Evolutionary conservation across 2,888 invertebrate species (phyloP), one percentile per base, ranked within the genome.

Genomic region (Clepsis dumicolana): DNA sequence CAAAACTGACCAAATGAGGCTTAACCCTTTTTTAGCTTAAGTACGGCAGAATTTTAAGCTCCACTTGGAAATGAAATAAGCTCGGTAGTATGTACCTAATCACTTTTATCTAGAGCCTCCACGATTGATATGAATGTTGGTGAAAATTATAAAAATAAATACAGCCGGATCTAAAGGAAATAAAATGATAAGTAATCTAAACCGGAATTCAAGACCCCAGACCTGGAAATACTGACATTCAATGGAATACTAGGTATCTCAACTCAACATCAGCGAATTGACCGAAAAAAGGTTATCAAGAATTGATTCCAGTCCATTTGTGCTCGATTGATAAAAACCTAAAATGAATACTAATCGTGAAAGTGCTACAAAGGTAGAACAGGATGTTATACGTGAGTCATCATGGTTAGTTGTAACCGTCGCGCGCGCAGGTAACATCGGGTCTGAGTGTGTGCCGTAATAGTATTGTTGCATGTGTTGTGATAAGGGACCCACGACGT

Each of bases 401-500:
- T 91, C 89, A 91, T 76, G 73, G 76, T 74, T 77, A 74, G 82
- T 80, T 80, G 86, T 84, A 86, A 84, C 85, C 87, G 80, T 81
- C 87, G 88, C 89, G 84, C 87, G 89, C 90, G 88, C 89, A 89
- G 90, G 91, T 90, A 90, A 80, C 82, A 81, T 87, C 87, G 81
- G 85, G 80, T 80, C 80, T 80, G 57, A 56, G 75, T 77, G 78
- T 76, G 73, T 81, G 81, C 80, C 74, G 80, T 83, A 84, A 83
- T 81, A 84, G 80, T 79, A 80, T 76, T 77, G 77, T 78, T 81
- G 76, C 75, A 70, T 75, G 74, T 73, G 76, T 76, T 77, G 76
- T 88, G 91, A 91, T 91, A 91, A 90, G 86, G 79, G 79, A 81
- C 86, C 88, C n/a, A n/a, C n/a, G n/a, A 90, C 91, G 89, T 89